A percentile compares a stretch with the other conserved stretches of the same genome.
Evolutionary conservation across 2,113 vertebrate species (phyloP).

Genomic region (Pachyramphus minor): DNA sequence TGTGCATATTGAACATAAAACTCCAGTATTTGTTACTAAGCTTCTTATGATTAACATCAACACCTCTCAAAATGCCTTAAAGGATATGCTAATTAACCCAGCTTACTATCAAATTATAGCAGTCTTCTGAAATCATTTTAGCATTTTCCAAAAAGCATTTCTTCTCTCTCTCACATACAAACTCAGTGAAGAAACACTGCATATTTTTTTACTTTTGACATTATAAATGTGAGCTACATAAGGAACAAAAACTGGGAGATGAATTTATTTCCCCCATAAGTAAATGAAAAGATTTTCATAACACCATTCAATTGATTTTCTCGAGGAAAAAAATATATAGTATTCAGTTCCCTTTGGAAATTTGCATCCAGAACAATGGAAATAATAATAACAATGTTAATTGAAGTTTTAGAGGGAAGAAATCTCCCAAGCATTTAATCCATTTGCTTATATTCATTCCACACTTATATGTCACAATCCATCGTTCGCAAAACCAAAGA

Average conservation of each 20-base stretch:
- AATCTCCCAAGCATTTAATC: constrained; percentile 33
- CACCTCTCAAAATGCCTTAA: background rate
- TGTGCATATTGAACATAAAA: background rate
- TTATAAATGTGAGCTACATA: background rate
- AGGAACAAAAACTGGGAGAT: background rate
- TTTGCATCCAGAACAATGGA: background rate
- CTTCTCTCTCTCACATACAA: background rate
- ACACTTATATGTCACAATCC: background rate
- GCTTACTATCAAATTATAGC: background rate
- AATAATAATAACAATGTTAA: constrained; percentile 1
- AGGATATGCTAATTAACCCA: background rate
- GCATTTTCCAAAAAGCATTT: background rate
- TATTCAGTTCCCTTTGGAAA: constrained; percentile 10
- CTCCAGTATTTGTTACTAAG: background rate
- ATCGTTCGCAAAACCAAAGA: background rate
- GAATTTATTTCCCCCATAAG: background rate
- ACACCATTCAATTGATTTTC: background rate
- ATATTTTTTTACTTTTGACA: background rate
- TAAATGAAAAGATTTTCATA: background rate
- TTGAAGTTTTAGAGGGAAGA: background rate
- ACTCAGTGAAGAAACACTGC: background rate
- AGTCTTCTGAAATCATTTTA: background rate
- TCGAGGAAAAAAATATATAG: background rate
- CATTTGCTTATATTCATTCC: constrained; percentile 22
- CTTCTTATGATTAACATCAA: background rate